Evolutionary conservation across 2,888 invertebrate genomes (phyloP), one percentile per base, ranked within the genome.

Genomic region (Mylabris sibirica): DNA sequence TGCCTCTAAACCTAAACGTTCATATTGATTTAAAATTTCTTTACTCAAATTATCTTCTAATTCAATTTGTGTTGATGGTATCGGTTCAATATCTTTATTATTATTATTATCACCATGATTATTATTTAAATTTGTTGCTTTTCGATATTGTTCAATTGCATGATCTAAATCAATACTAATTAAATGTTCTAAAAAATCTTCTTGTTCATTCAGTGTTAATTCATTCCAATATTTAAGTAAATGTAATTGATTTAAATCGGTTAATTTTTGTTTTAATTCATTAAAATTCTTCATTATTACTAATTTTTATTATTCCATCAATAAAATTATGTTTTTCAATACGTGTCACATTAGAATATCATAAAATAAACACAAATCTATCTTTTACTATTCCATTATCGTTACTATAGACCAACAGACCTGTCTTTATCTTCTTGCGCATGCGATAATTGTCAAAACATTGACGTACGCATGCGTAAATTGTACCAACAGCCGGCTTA

Each of bases 61-160:
- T 60, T 94, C 93, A 77, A 94, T 92, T 72, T 93, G 90, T 9
- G 91, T 88, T n/a, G 90, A 86, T 0, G 96, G 94, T 63, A 97
- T 90, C 0, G 97, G 96, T 79, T 94, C 90, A 80, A 97, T 87
- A 70, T 44, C 26, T 4, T 2, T 3, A 44, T 17, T 17, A 44
- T 44, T 14, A 12, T 30, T 24, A 1, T 35, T 17, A 9, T 65
- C 63, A 1, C 17, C 3, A 53, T 30, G 24, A 17, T 65, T 53
- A 11, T 57, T 38, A n/a, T 38, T 17, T 24, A 1, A 49, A 20
- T 14, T 38, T n/a, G 34, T 60, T 6, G 66, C 59, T 35, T 64
- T 41, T 26, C 63, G 9, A 24, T 66, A 64, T 34, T 68, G 24
- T 11, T n/a, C 26, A 6, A 63, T 22, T 6, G 65, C 30, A 4